phyloP scores from a whole-genome alignment of 2,888 invertebrate genomes.

The Bunonema sp. region DNA sequence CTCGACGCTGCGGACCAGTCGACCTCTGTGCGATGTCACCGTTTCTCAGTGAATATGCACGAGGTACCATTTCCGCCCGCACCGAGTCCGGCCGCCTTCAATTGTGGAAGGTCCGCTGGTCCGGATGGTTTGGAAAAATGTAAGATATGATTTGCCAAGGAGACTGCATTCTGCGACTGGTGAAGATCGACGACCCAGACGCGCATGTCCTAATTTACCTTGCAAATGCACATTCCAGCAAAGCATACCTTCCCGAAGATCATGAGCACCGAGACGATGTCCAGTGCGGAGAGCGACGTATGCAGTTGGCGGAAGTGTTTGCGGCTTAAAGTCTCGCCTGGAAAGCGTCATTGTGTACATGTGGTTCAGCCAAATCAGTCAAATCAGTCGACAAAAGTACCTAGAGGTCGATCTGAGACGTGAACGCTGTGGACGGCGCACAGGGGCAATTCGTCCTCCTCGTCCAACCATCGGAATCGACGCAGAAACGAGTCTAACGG shows the following conservation, averaged over 20 bases:
- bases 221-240: neutral
- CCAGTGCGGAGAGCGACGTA: constrained; percentile 7
- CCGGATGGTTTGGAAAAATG: constrained; percentile 17
- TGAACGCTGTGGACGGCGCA: neutral
- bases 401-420: constrained; percentile 1
- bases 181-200: constrained; percentile 18
- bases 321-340: neutral
- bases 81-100: too few relatives aligned
- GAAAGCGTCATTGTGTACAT: neutral
- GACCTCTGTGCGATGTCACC: too few relatives aligned
- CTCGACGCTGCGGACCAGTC: too few relatives aligned
- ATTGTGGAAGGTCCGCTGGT: too few relatives aligned
- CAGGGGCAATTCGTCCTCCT: neutral
- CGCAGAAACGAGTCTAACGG: too few relatives aligned
- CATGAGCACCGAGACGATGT: constrained; percentile 10
- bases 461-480: neutral
- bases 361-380: neutral
- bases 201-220: constrained; percentile 19
- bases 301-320: constrained; percentile 3
- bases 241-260: constrained; percentile 7
- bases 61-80: too few relatives aligned
- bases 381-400: neutral
- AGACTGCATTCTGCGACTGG: constrained; percentile 13
- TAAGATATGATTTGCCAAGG: constrained; percentile 16
- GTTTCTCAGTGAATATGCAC: too few relatives aligned